These are phyloP conservation scores for Isoperla grammatica DNA, from an alignment of 2,888 invertebrate genomes.

Conservation along the genomic window DNA sequence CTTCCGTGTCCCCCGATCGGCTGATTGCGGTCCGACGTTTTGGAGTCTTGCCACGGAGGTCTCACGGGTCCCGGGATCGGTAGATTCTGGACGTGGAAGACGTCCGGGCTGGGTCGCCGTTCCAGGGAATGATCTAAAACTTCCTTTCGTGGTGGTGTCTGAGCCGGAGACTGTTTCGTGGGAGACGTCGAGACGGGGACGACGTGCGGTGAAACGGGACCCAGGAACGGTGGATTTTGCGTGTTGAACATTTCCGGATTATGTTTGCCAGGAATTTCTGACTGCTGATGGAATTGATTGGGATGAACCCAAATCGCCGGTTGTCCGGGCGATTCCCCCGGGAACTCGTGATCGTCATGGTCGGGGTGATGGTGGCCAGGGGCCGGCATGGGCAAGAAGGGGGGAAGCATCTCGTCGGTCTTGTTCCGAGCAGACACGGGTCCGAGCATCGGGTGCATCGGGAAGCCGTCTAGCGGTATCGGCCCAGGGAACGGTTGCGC, in stretches of 20 bases:
- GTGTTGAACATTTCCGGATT: constrained; percentile 6
- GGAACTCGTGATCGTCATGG: constrained; percentile 16
- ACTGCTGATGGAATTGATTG: constrained; percentile 22
- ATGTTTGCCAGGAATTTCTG: constrained; percentile 5
- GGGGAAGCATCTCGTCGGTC: background rate
- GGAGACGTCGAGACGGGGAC: background rate
- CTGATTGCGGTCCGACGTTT: constrained; percentile 24
- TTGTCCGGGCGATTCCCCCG: constrained; percentile 17
- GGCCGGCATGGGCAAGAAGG: background rate
- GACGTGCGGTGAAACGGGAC: background rate
- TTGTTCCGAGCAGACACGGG: too few relatives aligned
- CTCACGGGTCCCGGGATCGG: constrained; percentile 6
- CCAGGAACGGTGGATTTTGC: background rate
- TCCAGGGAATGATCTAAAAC: constrained; percentile 14
- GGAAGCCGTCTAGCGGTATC: constrained; percentile 12
- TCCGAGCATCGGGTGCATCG: background rate
- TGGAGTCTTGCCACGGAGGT: constrained; percentile 26
- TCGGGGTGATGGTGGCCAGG: constrained; percentile 4
- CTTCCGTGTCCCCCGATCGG: constrained; percentile 17
- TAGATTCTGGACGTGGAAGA: background rate
- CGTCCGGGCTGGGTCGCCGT: constrained; percentile 25
- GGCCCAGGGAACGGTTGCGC: constrained; percentile 11
- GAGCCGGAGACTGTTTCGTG: background rate
- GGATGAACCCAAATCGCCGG: constrained; percentile 15
- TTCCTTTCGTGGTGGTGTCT: constrained; percentile 21